phyloP scores from a whole-genome alignment of 2,888 invertebrate species.

The Ceramica pisi region DNA sequence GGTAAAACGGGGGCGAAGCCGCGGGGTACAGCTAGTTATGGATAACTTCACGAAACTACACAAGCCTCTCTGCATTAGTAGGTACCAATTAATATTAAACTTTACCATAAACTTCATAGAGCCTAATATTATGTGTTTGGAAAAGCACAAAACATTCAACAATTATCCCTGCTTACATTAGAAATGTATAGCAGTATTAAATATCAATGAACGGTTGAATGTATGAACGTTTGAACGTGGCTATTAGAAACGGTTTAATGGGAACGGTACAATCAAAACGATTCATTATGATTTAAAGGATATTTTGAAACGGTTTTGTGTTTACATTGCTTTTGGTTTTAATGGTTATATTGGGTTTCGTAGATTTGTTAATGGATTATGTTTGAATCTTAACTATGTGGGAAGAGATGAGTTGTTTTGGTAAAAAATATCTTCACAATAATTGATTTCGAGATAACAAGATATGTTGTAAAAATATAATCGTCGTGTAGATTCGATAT shows the following conservation, averaged over 20 bases:
- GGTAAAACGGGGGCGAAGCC: no score
- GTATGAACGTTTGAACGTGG: no score
- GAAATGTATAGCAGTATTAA: slow-evolving; percentile 11
- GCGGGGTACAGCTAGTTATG: no score
- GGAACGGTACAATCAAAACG: slow-evolving; percentile 10
- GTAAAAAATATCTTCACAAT: no score
- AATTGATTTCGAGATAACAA: no score
- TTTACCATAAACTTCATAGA: background rate
- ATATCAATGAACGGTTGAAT: slow-evolving; percentile 16
- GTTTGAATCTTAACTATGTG: background rate
- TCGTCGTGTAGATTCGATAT: no score
- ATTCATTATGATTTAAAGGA: slow-evolving; percentile 4
- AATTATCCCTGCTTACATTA: slow-evolving; percentile 12
- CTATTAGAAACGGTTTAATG: slow-evolving; percentile 5
- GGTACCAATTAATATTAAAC: background rate
- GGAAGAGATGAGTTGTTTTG: background rate
- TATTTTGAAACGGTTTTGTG: slow-evolving; percentile 11
- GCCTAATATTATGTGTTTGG: background rate
- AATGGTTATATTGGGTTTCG: background rate
- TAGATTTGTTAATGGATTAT: background rate
- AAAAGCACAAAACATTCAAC: background rate
- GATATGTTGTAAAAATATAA: no score
- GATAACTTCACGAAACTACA: background rate
- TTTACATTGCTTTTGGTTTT: slow-evolving; percentile 8
- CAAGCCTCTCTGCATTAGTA: background rate